Conservation (phyloP, 2,113 vertebrate genomes). For the Ictalurus furcatus region DNA sequence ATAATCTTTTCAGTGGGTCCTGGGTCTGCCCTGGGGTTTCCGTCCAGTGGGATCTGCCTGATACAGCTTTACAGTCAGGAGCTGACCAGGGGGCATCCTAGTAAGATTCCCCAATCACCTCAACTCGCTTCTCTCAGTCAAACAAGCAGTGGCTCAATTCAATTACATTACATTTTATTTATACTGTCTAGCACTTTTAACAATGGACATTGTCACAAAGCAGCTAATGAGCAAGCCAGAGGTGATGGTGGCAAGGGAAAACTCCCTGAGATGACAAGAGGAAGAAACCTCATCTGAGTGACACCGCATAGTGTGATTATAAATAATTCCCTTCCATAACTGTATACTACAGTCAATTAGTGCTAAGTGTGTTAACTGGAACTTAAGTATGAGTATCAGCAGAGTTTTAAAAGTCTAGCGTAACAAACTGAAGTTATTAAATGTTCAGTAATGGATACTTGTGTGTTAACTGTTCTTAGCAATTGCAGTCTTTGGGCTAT, state of each 20-base stretch:
- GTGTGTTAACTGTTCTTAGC: not conserved
- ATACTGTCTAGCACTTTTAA: not conserved
- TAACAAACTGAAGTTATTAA: not conserved
- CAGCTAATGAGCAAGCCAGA: not conserved
- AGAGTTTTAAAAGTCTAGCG: not conserved
- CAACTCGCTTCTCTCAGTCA: not conserved
- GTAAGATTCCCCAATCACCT: not conserved
- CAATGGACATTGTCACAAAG: not conserved
- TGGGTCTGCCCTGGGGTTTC: not conserved
- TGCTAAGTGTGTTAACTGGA: not conserved
- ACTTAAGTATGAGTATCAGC: not conserved
- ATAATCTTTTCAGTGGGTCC: not conserved
- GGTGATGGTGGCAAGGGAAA: not conserved
- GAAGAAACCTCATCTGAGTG: not conserved
- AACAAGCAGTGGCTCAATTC: not conserved
- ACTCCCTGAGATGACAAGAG: not conserved
- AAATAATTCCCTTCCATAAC: not conserved
- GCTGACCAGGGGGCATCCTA: not conserved
- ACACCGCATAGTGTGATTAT: not conserved
- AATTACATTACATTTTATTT: not conserved
- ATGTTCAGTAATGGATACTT: not conserved
- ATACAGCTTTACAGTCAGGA: not conserved
- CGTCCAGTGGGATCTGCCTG: not conserved
- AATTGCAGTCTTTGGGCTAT: not conserved
- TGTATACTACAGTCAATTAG: not conserved